Evolutionary conservation across 2,797 vertebrate genomes (phyloP).

Genomic region (Microchirus variegatus): DNA sequence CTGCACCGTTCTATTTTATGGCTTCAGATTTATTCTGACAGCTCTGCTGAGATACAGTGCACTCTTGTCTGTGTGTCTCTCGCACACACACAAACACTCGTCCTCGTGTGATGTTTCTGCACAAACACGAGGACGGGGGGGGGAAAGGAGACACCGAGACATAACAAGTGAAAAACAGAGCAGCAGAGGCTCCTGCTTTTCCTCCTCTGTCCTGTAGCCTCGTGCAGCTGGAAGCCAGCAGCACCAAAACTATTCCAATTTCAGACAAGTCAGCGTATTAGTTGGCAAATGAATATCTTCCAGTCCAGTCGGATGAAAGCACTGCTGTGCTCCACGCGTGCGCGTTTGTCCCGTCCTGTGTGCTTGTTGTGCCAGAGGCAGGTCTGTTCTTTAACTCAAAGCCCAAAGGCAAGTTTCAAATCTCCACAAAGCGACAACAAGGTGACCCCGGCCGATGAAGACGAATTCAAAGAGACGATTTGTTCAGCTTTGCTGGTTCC

Average conservation of each 20-base stretch:
- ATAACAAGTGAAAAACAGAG: no score
- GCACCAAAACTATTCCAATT: constrained; percentile 10
- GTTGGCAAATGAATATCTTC: constrained; percentile 49
- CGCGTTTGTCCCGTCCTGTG: constrained; percentile 30
- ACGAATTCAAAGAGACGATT: constrained; percentile 59
- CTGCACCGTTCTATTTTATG: constrained; percentile 48
- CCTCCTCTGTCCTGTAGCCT: constrained; percentile 14
- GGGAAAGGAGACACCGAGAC: no score
- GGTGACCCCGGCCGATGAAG: constrained; percentile 48
- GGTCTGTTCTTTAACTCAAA: constrained; percentile 66
- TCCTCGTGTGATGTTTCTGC: no score
- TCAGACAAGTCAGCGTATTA: constrained; percentile 41
- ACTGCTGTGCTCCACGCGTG: constrained; percentile 21
- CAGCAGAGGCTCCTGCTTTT: background rate
- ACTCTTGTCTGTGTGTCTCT: background rate
- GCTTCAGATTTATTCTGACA: constrained; percentile 51
- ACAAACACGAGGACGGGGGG: no score
- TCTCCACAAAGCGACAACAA: constrained; percentile 55
- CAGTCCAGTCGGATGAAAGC: constrained; percentile 35
- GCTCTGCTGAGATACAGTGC: constrained; percentile 39
- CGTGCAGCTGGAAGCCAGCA: constrained; percentile 14
- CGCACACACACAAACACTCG: no score
- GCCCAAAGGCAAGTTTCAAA: constrained; percentile 74
- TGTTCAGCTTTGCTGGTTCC: constrained; percentile 64
- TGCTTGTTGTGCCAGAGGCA: constrained; percentile 53